A percentile compares a stretch with the other conserved stretches of the same genome.
phyloP scores from a whole-genome alignment of 2,797 vertebrate genomes.

The Sparidentex hasta region DNA sequence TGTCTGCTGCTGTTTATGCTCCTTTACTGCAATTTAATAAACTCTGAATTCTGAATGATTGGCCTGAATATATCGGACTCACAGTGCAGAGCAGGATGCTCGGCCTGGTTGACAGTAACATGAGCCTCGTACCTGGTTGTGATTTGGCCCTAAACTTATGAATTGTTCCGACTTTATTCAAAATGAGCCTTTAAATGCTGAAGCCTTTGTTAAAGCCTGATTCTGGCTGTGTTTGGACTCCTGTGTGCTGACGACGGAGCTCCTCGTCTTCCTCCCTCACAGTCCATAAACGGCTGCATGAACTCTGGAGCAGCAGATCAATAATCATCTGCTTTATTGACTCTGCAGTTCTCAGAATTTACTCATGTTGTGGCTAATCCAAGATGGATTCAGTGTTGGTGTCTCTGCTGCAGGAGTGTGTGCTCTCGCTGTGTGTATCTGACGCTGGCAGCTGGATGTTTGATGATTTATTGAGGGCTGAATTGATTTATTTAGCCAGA shows the following conservation, averaged over 20 bases:
- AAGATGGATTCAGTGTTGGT: neutral
- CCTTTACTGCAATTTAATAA: no score
- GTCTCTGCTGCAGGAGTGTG: neutral
- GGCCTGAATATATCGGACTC: no score
- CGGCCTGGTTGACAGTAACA: no score
- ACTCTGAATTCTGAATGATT: no score
- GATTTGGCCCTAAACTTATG: no score
- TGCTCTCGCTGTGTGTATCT: neutral
- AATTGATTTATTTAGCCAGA: slow-evolving; percentile 45
- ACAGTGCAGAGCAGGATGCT: no score
- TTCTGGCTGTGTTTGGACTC: neutral
- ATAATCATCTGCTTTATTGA: neutral
- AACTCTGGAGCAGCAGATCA: slow-evolving; percentile 11
- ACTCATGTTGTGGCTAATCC: neutral
- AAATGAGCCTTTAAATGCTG: neutral
- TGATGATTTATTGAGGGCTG: slow-evolving; percentile 46
- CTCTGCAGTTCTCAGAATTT: slow-evolving; percentile 3
- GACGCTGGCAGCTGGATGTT: slow-evolving; percentile 13
- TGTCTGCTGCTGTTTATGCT: neutral
- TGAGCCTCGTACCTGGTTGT: no score
- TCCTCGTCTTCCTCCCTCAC: no score
- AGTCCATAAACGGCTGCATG: slow-evolving; percentile 1
- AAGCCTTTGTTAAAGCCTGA: no score
- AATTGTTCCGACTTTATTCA: no score
- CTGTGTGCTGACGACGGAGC: no score